Evolutionary conservation across 2,797 vertebrate species (phyloP), one percentile per base, ranked within the genome.

Genomic region (Sebastes taczanowskii): DNA sequence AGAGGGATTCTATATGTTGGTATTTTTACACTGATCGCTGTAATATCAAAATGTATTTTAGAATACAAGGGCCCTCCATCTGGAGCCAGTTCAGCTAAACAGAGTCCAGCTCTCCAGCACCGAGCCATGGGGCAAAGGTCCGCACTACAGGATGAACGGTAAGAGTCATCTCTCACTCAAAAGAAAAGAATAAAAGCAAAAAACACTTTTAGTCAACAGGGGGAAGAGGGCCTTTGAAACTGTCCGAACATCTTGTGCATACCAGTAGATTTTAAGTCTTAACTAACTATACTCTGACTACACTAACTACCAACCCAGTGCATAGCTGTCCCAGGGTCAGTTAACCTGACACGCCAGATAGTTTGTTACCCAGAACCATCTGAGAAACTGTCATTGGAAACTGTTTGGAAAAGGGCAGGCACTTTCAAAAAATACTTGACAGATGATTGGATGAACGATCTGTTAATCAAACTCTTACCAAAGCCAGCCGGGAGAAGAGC

Each of bases 41-140:
- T 75, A 20, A 65, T 58, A 4, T 78, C 6, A 55, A 27, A 42
- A 63, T 78, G 7, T 30, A 16, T 94, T 94, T 82, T 77, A 99
- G 98, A 99, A 75, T 97, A 98, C 86, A 97, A 95, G 30, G 98
- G 98, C 18, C 98, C 98, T 65, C 96, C 98, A 0, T 99, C 98
- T 1, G 98, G 97, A 90, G 96, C 97, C 38, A 99, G 98, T 89
- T 99, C 98, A 0, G 98, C 98, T 68, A 95, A 96, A 89, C 97
- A 99, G 89, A 99, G 98, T 90, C 98, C 98, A 6, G 98, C 98
- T 23, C 96, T 96, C 0, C 98, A 98, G 87, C 98, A 99, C 94
- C 95, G 97, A 89, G 88, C 94, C 0, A 52, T 96, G 91, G 96
- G 93, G 16, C 90, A 95, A 61, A 89, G 96, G 11, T 96, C 93